These are phyloP conservation scores for Phainopepla nitens DNA, from an alignment of 2,113 vertebrate genomes.

Conservation along the genomic window DNA sequence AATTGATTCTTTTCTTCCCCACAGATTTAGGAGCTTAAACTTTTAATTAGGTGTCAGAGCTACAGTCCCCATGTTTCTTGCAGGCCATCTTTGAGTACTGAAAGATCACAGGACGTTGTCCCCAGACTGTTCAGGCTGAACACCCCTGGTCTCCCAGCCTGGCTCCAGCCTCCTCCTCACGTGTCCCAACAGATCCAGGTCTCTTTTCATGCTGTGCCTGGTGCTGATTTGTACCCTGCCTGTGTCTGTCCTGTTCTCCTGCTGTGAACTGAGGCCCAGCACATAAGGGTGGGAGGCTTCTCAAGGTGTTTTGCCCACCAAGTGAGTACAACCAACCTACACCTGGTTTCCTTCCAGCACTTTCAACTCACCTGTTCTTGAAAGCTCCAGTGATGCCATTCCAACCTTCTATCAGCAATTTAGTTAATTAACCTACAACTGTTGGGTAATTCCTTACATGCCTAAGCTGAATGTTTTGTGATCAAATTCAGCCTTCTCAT, in stretches of 20 bases:
- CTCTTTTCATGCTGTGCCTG: not conserved
- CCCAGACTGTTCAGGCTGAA: not conserved
- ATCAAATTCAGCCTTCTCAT: not conserved
- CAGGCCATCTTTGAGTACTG: not conserved
- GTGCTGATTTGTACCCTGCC: not conserved
- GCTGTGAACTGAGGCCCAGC: not conserved
- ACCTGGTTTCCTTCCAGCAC: conserved; percentile 1
- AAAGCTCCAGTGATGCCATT: not conserved
- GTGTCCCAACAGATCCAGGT: not conserved
- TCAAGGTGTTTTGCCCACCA: not conserved
- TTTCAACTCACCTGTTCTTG: not conserved
- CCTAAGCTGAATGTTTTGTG: not conserved
- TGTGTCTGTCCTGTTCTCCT: not conserved
- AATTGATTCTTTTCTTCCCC: not conserved
- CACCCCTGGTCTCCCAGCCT: not conserved
- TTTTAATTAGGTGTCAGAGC: not conserved
- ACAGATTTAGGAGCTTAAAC: not conserved
- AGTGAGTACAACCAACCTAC: not conserved
- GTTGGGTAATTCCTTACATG: not conserved
- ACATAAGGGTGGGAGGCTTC: not conserved
- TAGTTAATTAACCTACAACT: not conserved
- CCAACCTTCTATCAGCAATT: not conserved
- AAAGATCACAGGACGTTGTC: not conserved
- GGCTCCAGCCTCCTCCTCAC: not conserved
- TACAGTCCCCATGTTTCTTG: not conserved